Conservation (phyloP, 2,797 vertebrate genomes). For the Liparis tanakae region DNA sequence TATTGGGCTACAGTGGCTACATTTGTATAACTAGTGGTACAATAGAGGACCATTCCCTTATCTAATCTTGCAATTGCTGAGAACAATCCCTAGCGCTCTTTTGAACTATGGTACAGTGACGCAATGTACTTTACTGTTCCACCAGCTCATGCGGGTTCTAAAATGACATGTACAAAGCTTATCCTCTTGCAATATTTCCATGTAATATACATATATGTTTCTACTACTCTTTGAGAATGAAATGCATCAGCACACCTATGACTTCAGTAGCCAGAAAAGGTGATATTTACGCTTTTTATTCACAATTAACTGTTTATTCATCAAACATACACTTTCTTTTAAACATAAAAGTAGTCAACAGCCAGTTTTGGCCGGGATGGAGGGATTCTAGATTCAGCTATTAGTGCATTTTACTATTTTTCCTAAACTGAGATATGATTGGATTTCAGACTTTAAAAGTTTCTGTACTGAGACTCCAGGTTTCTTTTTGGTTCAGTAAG, state of each 20-base stretch:
- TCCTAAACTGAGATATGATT: background rate
- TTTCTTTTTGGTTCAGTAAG: background rate
- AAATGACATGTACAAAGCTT: conserved; percentile 5
- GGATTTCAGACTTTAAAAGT: background rate
- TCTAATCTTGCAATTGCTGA: conserved; percentile 12
- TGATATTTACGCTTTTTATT: background rate
- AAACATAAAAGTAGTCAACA: background rate
- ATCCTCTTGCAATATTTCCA: background rate
- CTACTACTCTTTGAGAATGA: background rate
- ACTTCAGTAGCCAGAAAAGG: background rate
- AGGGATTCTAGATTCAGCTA: background rate
- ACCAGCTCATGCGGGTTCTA: conserved; percentile 3
- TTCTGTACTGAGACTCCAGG: background rate
- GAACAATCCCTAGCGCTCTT: background rate
- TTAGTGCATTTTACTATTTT: background rate
- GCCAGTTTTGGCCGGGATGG: background rate
- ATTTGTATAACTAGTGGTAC: background rate
- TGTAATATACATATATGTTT: background rate
- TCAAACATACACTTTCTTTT: background rate
- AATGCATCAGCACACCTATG: background rate
- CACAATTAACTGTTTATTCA: background rate
- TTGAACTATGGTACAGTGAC: background rate
- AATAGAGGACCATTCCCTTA: conserved; percentile 17
- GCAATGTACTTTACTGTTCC: background rate
- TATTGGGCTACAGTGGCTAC: background rate